Evolutionary conservation across 2,113 vertebrate species (phyloP).

Genomic region (Manacus vitellinus): DNA sequence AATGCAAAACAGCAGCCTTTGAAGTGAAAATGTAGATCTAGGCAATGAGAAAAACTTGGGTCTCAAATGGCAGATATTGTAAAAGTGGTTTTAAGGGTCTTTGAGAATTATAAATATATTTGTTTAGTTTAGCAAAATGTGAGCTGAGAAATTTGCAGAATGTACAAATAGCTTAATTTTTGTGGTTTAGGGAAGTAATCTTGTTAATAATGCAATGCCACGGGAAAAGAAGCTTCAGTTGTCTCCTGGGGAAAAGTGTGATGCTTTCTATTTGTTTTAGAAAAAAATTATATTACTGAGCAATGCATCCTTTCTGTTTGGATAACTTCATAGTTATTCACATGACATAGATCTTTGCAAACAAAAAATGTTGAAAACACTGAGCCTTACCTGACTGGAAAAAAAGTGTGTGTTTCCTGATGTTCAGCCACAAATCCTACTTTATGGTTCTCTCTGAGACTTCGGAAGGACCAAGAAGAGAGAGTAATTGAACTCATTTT

Average conservation of each 20-base stretch:
- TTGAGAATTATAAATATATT: neutral
- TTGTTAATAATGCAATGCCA: neutral
- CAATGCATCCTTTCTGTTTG: neutral
- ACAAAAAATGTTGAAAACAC: neutral
- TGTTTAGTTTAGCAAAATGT: neutral
- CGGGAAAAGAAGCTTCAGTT: neutral
- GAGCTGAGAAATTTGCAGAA: neutral
- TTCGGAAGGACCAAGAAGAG: neutral
- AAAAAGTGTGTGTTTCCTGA: neutral
- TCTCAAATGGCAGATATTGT: neutral
- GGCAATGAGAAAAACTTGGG: neutral
- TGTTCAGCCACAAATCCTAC: neutral
- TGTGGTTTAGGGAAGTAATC: neutral
- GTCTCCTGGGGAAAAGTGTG: neutral
- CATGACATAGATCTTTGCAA: neutral
- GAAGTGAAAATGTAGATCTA: neutral
- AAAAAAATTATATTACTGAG: neutral
- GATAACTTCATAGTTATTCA: neutral
- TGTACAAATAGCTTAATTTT: neutral
- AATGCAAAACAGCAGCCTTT: neutral
- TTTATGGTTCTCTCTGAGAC: neutral
- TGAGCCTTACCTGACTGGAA: neutral
- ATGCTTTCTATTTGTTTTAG: neutral
- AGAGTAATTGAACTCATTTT: neutral
- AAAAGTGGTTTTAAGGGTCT: neutral